Conservation (phyloP, 2,113 vertebrate species). For the Nannospalax galili region DNA sequence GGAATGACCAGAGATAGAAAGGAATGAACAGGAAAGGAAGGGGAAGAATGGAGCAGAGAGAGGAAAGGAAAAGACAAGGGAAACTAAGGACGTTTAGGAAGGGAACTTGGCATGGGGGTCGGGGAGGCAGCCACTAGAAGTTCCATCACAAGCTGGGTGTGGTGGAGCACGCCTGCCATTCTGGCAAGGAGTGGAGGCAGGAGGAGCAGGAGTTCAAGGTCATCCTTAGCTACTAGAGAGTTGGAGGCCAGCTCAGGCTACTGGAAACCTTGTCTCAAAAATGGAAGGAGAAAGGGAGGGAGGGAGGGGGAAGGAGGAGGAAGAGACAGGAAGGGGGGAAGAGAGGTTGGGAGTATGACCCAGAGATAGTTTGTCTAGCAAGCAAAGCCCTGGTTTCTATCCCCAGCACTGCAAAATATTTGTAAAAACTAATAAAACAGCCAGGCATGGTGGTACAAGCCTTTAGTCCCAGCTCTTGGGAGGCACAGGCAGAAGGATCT, state of each 20-base stretch:
- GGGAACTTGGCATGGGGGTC: too few species aligned
- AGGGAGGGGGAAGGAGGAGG: background rate
- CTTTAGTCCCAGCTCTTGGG: too few species aligned
- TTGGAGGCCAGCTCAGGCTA: background rate
- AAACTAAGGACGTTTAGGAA: too few species aligned
- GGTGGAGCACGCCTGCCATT: background rate
- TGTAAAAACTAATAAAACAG: too few species aligned
- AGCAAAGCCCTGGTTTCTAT: background rate
- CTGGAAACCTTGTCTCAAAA: background rate
- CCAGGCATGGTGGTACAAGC: too few species aligned
- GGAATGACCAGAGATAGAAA: background rate
- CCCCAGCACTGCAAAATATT: background rate
- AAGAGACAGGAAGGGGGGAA: background rate
- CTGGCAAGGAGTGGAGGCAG: background rate
- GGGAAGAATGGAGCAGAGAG: background rate
- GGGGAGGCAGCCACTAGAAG: too few species aligned
- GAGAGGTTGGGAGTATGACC: background rate
- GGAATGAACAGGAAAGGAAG: fast-evolving
- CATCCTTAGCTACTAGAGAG: background rate
- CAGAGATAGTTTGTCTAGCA: background rate
- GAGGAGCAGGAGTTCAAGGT: background rate
- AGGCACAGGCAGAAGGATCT: too few species aligned
- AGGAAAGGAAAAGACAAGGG: too few species aligned
- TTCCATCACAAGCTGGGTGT: too few species aligned
- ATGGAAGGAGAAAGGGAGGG: background rate